Base-by-base conservation (phyloP, 1,140 invertebrate species). In the Drosophila cardini region DNA sequence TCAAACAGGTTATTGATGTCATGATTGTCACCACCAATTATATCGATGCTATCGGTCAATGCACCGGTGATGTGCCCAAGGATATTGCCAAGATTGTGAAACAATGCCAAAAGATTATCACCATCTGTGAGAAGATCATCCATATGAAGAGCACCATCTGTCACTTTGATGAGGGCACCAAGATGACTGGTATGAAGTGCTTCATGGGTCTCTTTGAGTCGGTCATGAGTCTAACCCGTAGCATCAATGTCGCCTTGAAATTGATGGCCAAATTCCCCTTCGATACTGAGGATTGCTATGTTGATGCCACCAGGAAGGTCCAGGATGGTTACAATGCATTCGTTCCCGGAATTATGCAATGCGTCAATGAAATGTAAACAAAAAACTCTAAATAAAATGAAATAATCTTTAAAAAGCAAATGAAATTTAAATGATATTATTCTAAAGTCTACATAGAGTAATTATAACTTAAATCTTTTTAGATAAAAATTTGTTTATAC, bases 251-350 rank as follows among this genome's bases (percentile, higher is more conserved):
- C 5, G 48, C 72, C 15, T 34, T 83, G 1, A 63, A 71, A 16
- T 18, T 75, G 50, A 71, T 68, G 13, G 50, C 46, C 32, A 71
- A 71, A 2, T 8, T 83, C 56, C 80, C 80, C 13, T 0, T 34
- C 1, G 61, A 82, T 30, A 82, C 76, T 7, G 63, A 57, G 15
- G 43, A 50, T 2, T 82, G 80, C 21, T 82, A 75, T 16, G 10
- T 71, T 4, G 36, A 38, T 63, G 80, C 80, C 48, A 82, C 80
- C 56, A 74, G 53, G 1, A 26, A 32, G 1, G 46, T 83, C 5
- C 46, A 63, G 34, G n/a, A 15, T 1, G 50, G 64, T 2, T 83
- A 72, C 34, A 68, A 75, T 16, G 34, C 43, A 4, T 82, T 71
- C n/a, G 10, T 81, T 43, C 79, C 79, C 15, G 61, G 60, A 5